Evolutionary conservation across 1,140 invertebrate species (phyloP).

Genomic region (Octopus sinensis): DNA sequence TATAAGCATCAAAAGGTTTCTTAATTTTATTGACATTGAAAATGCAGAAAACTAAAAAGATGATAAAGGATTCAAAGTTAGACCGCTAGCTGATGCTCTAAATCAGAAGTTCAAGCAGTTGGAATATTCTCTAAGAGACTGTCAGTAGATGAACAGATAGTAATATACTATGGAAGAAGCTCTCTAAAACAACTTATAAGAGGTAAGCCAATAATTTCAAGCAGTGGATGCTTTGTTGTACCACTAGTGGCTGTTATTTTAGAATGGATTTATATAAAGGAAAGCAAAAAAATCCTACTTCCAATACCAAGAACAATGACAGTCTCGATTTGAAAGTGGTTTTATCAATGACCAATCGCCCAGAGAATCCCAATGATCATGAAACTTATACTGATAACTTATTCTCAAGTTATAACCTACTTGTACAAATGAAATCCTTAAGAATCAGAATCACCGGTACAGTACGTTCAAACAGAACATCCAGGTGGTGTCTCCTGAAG

Average conservation of each 20-base stretch:
- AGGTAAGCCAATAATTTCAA: slow-evolving; percentile 1
- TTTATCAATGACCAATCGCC: background rate
- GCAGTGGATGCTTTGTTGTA: background rate
- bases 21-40: background rate
- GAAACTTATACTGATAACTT: background rate
- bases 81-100: background rate
- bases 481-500: background rate
- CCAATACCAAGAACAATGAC: no score
- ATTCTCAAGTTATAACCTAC: background rate
- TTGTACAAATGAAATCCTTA: background rate
- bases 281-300: background rate
- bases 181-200: background rate
- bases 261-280: background rate
- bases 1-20: background rate
- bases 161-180: background rate
- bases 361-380: background rate
- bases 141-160: slow-evolving; percentile 1
- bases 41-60: background rate
- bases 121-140: background rate
- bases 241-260: background rate
- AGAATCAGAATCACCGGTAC: background rate
- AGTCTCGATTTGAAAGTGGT: no score
- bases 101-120: slow-evolving; percentile 8
- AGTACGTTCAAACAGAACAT: background rate
- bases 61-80: background rate